Percentiles rank a stretch among this genome's conserved stretches.
Conservation (phyloP, 2,888 invertebrate genomes). For the Drosophila kuntzei region DNA sequence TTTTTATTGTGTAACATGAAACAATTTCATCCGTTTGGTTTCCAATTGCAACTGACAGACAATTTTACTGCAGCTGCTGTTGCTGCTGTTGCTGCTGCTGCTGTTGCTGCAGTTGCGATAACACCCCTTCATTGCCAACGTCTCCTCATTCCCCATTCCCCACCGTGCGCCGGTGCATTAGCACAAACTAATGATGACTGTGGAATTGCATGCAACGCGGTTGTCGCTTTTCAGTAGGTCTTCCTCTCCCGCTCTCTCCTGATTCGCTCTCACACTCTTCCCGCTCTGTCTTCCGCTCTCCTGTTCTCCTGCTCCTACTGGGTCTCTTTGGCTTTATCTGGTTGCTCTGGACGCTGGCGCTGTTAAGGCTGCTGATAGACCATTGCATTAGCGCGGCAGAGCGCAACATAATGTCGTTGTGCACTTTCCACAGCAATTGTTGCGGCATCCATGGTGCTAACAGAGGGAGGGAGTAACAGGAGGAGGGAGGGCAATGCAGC, state of each 20-base stretch:
- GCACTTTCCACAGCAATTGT: constrained; percentile 73
- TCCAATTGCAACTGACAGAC: constrained; percentile 72
- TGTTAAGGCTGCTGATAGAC: constrained; percentile 62
- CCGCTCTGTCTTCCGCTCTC: neutral
- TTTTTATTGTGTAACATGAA: constrained; percentile 75
- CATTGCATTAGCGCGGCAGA: constrained; percentile 75
- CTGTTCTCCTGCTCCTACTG: neutral
- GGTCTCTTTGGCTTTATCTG: constrained; percentile 40
- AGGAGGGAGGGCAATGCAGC: constrained; percentile 36
- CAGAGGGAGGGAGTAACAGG: neutral
- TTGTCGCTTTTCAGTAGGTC: constrained; percentile 46
- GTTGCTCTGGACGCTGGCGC: constrained; percentile 56
- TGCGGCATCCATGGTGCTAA: constrained; percentile 58
- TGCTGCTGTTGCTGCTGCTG: constrained; percentile 18
- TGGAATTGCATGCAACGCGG: constrained; percentile 61
- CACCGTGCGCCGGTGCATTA: constrained; percentile 63
- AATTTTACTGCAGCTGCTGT: constrained; percentile 63
- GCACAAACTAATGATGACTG: constrained; percentile 71
- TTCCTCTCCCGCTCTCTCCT: neutral
- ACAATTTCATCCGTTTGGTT: constrained; percentile 73
- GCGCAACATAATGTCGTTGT: constrained; percentile 76
- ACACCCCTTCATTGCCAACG: constrained; percentile 28
- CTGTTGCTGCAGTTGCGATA: constrained; percentile 41
- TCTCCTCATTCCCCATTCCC: neutral
- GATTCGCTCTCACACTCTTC: constrained; percentile 4